Conservation (phyloP, 2,797 vertebrate species). For the Enteromius mattozi region DNA sequence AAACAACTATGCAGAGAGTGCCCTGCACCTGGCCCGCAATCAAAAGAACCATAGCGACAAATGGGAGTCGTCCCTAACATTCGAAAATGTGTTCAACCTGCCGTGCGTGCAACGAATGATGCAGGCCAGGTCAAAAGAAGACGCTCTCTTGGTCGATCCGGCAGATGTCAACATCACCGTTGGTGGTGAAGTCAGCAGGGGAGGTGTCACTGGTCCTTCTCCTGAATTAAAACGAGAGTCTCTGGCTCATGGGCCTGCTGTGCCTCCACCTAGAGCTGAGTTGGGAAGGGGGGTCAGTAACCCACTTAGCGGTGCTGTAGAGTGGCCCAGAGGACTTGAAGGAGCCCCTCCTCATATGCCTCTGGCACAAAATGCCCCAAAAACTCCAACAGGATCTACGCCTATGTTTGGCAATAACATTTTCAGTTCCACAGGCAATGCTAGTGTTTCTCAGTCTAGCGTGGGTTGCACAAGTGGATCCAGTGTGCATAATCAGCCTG, state of each 20-base stretch:
- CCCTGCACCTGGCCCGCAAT: constrained; percentile 86
- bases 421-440: constrained; percentile 52
- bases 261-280: constrained; percentile 57
- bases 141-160: constrained; percentile 70
- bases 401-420: constrained; percentile 70
- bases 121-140: constrained; percentile 64
- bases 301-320: constrained; percentile 45
- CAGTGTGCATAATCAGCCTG: constrained; percentile 64
- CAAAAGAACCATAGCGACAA: constrained; percentile 89
- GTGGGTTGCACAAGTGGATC: constrained; percentile 50
- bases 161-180: constrained; percentile 74
- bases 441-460: constrained; percentile 42
- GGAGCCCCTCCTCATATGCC: constrained; percentile 42
- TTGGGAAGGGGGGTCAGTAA: constrained; percentile 34
- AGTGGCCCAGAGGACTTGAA: constrained; percentile 57
- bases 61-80: constrained; percentile 90
- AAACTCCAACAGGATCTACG: constrained; percentile 58
- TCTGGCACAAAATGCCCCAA: constrained; percentile 50
- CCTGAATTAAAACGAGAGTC: constrained; percentile 55
- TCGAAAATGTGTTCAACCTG: constrained; percentile 81
- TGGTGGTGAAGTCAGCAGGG: constrained; percentile 70
- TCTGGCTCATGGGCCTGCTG: constrained; percentile 58
- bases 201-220: constrained; percentile 47
- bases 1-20: constrained; percentile 92
- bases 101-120: constrained; percentile 84